Evolutionary conservation across 2,797 vertebrate species (phyloP), one percentile per base, ranked within the genome.

Genomic region (Jordanella pulchra): DNA sequence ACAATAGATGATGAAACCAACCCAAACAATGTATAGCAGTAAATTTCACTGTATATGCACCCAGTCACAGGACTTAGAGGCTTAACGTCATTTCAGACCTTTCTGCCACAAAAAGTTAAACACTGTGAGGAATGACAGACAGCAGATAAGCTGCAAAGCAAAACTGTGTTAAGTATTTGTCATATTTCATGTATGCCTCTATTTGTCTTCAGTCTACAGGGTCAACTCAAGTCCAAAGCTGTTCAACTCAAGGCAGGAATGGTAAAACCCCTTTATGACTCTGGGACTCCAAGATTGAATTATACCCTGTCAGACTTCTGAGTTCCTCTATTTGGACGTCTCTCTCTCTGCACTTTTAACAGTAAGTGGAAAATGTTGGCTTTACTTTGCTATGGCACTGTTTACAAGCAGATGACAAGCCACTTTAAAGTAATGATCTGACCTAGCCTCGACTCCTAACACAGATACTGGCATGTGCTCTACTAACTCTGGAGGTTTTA

Each of bases 91-190:
- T 48, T 76, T 71, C 51, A 69, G 51, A 78, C 74, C 42, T 76
- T 80, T 81, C 81, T 86, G 73, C 42, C 48, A 10, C 44, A 53
- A 75, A 78, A 77, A 69, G 58, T 69, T 71, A 73, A 86, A 87
- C 78, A 78, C 51, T 15, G 58, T 58, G 61, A 79, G 80, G 87
- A 87, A 82, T 81, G 86, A 87, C 71, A 53, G 81, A 68, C 72
- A 39, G 74, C 69, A 77, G 86, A 88, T 83, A 88, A 86, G 82
- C 18, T n/a, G 70, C 71, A 28, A 72, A 77, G 67, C 65, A 82
- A 80, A 84, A 78, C 32, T 2, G 28, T 70, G 69, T 67, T 51
- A 79, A 73, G 64, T 25, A 79, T 84, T 84, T 80, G 69, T 71
- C 39, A 30, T 66, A 78, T 81, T 81, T 83, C 77, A 80, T 3